phyloP scores from a whole-genome alignment of 2,888 invertebrate genomes.

The Alloplasta piceator region DNA sequence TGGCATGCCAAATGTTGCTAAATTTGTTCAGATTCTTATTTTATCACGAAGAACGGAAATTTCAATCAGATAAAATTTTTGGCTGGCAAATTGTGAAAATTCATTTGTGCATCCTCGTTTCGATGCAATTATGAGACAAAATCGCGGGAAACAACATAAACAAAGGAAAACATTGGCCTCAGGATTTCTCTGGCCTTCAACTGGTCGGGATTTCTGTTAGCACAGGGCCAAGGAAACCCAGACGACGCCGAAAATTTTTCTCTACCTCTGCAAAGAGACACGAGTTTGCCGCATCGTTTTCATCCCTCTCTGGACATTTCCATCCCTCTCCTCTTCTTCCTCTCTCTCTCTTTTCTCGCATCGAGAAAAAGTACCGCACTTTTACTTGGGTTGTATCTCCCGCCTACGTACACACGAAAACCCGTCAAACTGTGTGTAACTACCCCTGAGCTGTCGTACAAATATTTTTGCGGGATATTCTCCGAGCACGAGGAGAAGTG shows the following conservation, averaged over 20 bases:
- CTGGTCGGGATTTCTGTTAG: constrained; percentile 46
- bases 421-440: constrained; percentile 57
- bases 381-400: constrained; percentile 68
- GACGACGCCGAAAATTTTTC: constrained; percentile 28
- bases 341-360: neutral
- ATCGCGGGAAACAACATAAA: neutral
- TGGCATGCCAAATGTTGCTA: too few species aligned
- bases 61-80: too few species aligned
- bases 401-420: constrained; percentile 66
- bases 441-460: constrained; percentile 69
- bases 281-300: constrained; percentile 67
- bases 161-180: neutral
- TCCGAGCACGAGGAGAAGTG: constrained; percentile 40
- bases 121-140: neutral
- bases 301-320: constrained; percentile 37
- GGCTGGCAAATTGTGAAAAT: too few species aligned
- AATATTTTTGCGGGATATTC: constrained; percentile 72
- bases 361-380: constrained; percentile 34
- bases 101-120: too few species aligned
- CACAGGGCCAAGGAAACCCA: constrained; percentile 43
- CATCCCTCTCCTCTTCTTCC: neutral
- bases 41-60: too few species aligned
- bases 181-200: constrained; percentile 22
- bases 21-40: too few species aligned
- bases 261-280: constrained; percentile 60